Percentiles rank a stretch among this genome's conserved stretches.
These are phyloP conservation scores for Gorsachius magnificus DNA, from an alignment of 2,797 vertebrate genomes.

Conservation along the genomic window DNA sequence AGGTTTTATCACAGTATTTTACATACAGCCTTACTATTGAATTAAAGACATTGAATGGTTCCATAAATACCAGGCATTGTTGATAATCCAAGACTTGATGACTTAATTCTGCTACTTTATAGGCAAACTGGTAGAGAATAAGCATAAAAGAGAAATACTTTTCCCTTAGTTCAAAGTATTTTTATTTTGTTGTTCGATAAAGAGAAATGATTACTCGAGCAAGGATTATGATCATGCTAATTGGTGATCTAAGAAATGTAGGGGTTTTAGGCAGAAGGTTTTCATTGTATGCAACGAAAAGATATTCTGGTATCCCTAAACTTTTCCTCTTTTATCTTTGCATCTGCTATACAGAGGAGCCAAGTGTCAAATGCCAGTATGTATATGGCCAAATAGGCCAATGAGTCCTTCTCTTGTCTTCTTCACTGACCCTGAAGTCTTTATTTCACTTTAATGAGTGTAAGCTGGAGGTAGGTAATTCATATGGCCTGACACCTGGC, in stretches of 20 bases:
- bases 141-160: background rate
- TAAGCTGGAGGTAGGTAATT: background rate
- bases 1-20: conserved; percentile 16
- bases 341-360: background rate
- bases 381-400: background rate
- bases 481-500: background rate
- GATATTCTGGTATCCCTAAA: background rate
- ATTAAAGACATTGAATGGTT: conserved; percentile 4
- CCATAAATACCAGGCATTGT: conserved; percentile 28
- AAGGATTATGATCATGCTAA: background rate
- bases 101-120: background rate
- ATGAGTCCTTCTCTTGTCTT: background rate
- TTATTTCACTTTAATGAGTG: background rate
- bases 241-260: background rate
- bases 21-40: background rate
- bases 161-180: background rate
- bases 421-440: background rate
- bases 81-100: conserved; percentile 6
- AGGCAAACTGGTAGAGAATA: background rate
- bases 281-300: background rate
- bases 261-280: background rate
- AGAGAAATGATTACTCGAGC: background rate
- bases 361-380: background rate
- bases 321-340: background rate
- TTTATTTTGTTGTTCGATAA: background rate